phyloP scores from a whole-genome alignment of 2,113 vertebrate species.

The Carollia perspicillata region DNA sequence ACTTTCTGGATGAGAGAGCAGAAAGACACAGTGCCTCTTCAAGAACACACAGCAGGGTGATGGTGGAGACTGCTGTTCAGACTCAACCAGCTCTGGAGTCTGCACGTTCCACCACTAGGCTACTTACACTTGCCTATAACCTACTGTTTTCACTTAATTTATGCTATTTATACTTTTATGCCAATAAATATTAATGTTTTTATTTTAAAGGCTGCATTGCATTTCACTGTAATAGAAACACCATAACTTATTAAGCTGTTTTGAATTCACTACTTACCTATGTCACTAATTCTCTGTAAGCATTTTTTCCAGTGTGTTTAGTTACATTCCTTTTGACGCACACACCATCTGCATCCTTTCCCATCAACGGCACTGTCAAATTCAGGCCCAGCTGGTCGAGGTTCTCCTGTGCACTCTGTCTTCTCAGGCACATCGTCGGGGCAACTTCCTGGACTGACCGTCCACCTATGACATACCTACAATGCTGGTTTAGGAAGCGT shows the following conservation, averaged over 20 bases:
- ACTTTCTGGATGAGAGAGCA: background rate
- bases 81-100: background rate
- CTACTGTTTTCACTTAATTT: background rate
- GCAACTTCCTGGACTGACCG: background rate
- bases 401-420: too few relatives aligned
- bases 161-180: background rate
- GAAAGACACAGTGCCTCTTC: background rate
- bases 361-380: background rate
- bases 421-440: background rate
- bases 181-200: background rate
- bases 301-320: background rate
- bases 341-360: background rate
- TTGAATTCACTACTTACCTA: background rate
- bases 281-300: background rate
- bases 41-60: background rate
- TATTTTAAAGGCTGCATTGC: background rate
- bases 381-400: background rate
- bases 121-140: background rate
- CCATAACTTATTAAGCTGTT: background rate
- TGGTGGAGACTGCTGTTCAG: background rate
- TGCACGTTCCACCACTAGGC: background rate
- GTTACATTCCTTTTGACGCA: background rate
- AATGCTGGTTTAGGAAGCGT: background rate
- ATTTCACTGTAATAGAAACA: background rate
- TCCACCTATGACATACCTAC: background rate